A percentile compares a stretch with the other conserved stretches of the same genome.
phyloP scores from a whole-genome alignment of 2,888 invertebrate species.

The Rapana venosa region DNA sequence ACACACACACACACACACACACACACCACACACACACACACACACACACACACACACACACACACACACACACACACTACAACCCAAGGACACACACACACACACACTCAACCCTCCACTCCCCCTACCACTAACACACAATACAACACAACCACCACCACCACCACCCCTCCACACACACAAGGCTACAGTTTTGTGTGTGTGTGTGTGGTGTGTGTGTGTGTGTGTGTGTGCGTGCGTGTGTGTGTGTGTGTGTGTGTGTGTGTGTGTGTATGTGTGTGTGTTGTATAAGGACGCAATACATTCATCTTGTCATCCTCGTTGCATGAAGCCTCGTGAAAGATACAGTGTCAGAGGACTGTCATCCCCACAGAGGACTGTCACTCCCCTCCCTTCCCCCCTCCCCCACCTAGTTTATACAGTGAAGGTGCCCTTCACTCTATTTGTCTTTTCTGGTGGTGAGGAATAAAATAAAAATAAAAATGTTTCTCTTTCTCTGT shows the following conservation, averaged over 20 bases:
- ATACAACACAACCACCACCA: neutral
- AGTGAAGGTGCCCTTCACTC: no score
- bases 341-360: no score
- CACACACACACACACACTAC: neutral
- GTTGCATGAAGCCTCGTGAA: no score
- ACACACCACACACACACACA: slow-evolving; percentile 11
- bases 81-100: neutral
- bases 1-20: neutral
- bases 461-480: no score
- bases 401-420: no score
- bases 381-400: no score
- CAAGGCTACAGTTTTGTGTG: neutral
- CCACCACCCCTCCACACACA: neutral
- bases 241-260: neutral
- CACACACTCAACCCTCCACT: neutral
- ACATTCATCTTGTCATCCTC: no score
- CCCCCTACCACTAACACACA: neutral
- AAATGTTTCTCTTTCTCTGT: no score
- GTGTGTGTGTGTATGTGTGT: neutral
- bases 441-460: no score
- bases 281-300: neutral
- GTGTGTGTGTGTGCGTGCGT: neutral
- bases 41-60: neutral
- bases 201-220: neutral
- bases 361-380: no score